Conservation (phyloP, 2,113 vertebrate species). For the Dissostichus mawsoni region DNA sequence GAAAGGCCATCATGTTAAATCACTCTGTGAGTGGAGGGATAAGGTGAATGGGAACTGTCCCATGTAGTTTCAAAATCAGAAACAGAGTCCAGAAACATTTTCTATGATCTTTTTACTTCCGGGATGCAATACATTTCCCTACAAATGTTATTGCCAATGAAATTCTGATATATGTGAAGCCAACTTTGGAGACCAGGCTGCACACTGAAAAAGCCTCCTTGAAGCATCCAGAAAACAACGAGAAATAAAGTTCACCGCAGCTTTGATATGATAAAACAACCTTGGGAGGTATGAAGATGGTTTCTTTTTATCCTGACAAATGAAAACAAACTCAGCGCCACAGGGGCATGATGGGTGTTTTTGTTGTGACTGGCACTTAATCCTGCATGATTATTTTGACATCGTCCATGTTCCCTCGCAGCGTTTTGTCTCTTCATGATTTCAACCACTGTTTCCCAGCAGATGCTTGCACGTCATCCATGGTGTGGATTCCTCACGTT, state of each 20-base stretch:
- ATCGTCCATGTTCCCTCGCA: not conserved
- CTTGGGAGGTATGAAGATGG: not conserved
- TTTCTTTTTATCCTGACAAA: not conserved
- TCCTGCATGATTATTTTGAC: no score
- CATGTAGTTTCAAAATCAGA: no score
- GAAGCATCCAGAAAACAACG: not conserved
- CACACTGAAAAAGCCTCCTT: not conserved
- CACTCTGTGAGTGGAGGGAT: no score
- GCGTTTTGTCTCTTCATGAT: not conserved
- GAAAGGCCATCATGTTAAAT: no score
- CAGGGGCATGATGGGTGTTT: not conserved
- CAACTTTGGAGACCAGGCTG: no score
- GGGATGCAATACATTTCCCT: no score
- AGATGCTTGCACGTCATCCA: slow-evolving; percentile 11
- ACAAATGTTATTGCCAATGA: no score
- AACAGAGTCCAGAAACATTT: no score
- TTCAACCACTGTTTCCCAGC: slow-evolving; percentile 1
- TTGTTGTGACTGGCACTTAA: not conserved
- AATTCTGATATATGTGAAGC: no score
- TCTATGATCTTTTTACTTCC: no score
- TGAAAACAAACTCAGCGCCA: not conserved
- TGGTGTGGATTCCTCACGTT: not conserved
- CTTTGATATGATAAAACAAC: not conserved
- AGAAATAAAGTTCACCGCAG: not conserved
- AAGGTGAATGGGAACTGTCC: no score